Conservation (phyloP, 92 coral and sea anemone genomes). For the Paramuricea clavata region DNA sequence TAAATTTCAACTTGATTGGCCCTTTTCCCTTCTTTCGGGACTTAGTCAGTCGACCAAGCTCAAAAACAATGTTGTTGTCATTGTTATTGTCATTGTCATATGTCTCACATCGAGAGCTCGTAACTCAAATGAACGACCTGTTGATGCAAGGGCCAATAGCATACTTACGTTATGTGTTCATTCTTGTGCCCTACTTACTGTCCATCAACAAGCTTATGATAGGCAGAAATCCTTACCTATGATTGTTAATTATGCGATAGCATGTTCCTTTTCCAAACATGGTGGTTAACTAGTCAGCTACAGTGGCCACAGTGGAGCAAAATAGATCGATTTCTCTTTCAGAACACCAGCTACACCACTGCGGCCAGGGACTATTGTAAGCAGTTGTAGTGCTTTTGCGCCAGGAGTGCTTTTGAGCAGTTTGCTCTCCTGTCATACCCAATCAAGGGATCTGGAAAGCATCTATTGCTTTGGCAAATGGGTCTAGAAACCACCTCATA, state of each 20-base stretch:
- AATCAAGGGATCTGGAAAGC: slow-evolving; percentile 35
- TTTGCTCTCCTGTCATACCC: slow-evolving; percentile 30
- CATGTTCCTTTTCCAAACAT: neutral
- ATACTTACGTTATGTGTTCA: slow-evolving; percentile 50
- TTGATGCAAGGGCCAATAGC: slow-evolving; percentile 53
- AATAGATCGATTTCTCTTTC: neutral
- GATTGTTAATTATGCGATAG: slow-evolving; percentile 32
- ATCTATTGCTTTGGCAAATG: slow-evolving; percentile 49
- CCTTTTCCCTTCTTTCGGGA: too few relatives aligned
- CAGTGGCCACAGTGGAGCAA: neutral
- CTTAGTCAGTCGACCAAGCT: too few relatives aligned
- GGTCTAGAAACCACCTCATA: slow-evolving; percentile 62
- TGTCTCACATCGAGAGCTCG: slow-evolving; percentile 43
- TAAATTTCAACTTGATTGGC: too few relatives aligned
- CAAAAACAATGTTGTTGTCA: slow-evolving; percentile 26
- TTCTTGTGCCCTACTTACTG: slow-evolving; percentile 47
- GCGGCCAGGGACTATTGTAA: slow-evolving; percentile 60
- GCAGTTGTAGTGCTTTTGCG: slow-evolving; percentile 38
- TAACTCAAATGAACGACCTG: slow-evolving; percentile 55
- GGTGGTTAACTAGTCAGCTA: neutral
- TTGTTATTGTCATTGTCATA: too few relatives aligned
- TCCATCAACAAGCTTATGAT: slow-evolving; percentile 42
- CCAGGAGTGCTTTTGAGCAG: slow-evolving; percentile 59
- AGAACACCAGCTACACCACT: slow-evolving; percentile 24
- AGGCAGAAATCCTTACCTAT: slow-evolving; percentile 59